Evolutionary conservation across 2,113 vertebrate genomes (phyloP), one percentile per base, ranked within the genome.

Genomic region (Rhinopomastus cyanomelas): DNA sequence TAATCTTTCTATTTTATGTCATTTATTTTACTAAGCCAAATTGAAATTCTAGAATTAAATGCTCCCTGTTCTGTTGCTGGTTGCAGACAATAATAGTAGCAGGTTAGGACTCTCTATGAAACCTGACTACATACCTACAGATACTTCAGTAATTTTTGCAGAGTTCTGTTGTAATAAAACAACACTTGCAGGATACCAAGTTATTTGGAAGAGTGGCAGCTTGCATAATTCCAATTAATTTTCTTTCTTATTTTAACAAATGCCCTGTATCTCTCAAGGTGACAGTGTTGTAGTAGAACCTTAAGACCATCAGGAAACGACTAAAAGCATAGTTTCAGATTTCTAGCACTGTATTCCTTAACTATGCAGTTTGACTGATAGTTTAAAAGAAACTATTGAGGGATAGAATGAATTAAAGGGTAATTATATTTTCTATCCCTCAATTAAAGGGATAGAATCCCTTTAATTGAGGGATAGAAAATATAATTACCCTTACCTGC

Each of bases 311-410:
- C 81, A 94, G 44, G 64, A 62, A 53, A n/a, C n/a, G n/a, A 22
- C 44, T 64, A 36, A 37, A 83, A 85, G 69, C 66, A 64, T 2
- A 16, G 21, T 66, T 89, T 91, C 67, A 85, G 21, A 25, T 85
- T 82, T 81, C 42, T 82, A 64, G 65, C 21, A 81, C 11, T 85
- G 10, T 76, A 60, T 91, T 88, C 72, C 61, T 69, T 89, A 90
- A 73, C 55, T 81, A 8, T 55, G 17, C 21, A 17, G 12, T 91
- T 81, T 81, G 49, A 93, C 85, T 61, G 65, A 73, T 78, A 81
- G 83, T 89, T 89, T 96, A 68, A 91, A 95, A 83, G 36, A 93
- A 93, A 60, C 71, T 84, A 59, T 20, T 88, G 90, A 81, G 32
- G 69, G 29, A 81, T 88, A 69, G 23, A 72, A 20, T 27, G 34